Conservation (phyloP, 2,888 invertebrate genomes). For the Agriopis leucophaearia region DNA sequence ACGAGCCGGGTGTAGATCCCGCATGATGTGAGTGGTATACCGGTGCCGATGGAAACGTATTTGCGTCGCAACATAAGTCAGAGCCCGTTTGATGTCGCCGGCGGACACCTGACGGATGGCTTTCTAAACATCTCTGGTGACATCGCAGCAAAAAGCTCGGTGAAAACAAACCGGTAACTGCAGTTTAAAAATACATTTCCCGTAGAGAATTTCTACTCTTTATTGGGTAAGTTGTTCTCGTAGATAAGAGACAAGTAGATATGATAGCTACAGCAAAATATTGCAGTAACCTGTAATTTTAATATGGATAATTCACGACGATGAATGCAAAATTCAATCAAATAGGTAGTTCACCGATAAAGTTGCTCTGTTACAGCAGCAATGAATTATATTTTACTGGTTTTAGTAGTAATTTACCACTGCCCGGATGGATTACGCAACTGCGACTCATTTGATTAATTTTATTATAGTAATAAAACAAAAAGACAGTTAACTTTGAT, state of each 20-base stretch:
- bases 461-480: slow-evolving; percentile 42
- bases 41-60: slow-evolving; percentile 46
- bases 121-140: slow-evolving; percentile 80
- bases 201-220: slow-evolving; percentile 56
- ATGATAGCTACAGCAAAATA: slow-evolving; percentile 4
- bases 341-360: slow-evolving; percentile 28
- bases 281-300: slow-evolving; percentile 23
- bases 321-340: slow-evolving; percentile 34
- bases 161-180: slow-evolving; percentile 79
- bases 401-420: slow-evolving; percentile 37
- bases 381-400: slow-evolving; percentile 25
- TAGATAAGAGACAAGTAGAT: slow-evolving; percentile 37
- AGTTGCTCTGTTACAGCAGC: slow-evolving; percentile 9
- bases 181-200: slow-evolving; percentile 76
- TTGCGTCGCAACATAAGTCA: slow-evolving; percentile 65
- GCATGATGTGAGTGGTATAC: slow-evolving; percentile 33
- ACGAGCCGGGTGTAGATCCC: slow-evolving; percentile 34
- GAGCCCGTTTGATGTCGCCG: slow-evolving; percentile 74
- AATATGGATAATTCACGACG: slow-evolving; percentile 19
- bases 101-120: slow-evolving; percentile 79
- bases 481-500: slow-evolving; percentile 38
- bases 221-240: slow-evolving; percentile 56
- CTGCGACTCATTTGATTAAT: slow-evolving; percentile 36
- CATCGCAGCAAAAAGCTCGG: slow-evolving; percentile 76
- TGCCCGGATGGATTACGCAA: slow-evolving; percentile 37